Evolutionary conservation across 2,113 vertebrate genomes (phyloP), one percentile per base, ranked within the genome.

Genomic region (Vulpes lagopus): DNA sequence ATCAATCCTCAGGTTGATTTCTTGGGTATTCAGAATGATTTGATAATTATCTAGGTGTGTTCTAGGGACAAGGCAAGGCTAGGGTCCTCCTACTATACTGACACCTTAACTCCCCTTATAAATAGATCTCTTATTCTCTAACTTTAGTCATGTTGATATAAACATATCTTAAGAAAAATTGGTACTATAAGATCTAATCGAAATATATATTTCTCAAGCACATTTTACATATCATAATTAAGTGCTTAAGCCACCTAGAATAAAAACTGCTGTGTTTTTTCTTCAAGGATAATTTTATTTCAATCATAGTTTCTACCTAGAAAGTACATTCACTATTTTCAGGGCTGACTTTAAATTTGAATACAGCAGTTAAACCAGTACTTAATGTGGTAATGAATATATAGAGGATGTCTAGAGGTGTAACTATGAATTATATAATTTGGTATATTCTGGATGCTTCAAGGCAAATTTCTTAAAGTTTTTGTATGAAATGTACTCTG

Each of bases 341-440:
- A 62, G 97, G 98, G 84, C 60, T 73, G 79, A 89, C 71, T 55
- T 94, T 97, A 96, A 98, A 93, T 94, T 95, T 97, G 35, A 83
- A 55, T 60, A 1, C 43, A 97, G 86, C 57, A 60, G 30, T 27
- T 98, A 97, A 32, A 98, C 96, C 6, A 12, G 51, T 2, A 97
- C 97, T 59, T 97, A 98, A 78, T 98, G 94, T 30, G 99, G 98
- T 53, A 99, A 97, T 49, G 99, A 82, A 55, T 84, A 95, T 19
- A 93, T 95, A 62, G 99, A 99, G 98, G 99, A 99, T 51, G 99
- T 98, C 98, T 99, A 99, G 6, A 99, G 99, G 55, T 99, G 99
- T 76, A 99, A 97, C 97, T 99, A 99, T 0, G 99, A 99, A 92
- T 99, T 99, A 97, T 99, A 99, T 80, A 99, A 98, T 90, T 99